A percentile compares a stretch with the other conserved stretches of the same genome.
phyloP scores from a whole-genome alignment of 1,140 invertebrate species.

The Drosophila murphyi region DNA sequence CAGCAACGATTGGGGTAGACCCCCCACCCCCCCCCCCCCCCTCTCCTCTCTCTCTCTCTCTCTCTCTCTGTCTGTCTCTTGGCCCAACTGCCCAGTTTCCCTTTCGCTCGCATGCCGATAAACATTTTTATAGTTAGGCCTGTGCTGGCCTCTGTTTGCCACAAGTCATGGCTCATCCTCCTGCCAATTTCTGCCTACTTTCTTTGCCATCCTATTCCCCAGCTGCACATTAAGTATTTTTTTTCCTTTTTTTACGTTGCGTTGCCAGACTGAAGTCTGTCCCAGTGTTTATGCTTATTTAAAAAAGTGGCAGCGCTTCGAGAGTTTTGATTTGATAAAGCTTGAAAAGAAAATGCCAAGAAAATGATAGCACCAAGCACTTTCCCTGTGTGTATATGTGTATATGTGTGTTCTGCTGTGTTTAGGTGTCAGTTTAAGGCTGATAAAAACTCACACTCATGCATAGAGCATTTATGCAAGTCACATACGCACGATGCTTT shows the following conservation, averaged over 20 bases:
- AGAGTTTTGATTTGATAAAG: slow-evolving; percentile 81
- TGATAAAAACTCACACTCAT: slow-evolving; percentile 61
- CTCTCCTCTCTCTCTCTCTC: background rate
- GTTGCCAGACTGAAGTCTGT: slow-evolving; percentile 25
- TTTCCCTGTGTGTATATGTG: background rate
- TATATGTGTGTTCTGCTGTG: slow-evolving; percentile 1
- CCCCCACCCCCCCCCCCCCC: background rate
- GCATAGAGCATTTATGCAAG: slow-evolving; percentile 68
- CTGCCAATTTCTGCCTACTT: slow-evolving; percentile 20
- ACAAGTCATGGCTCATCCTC: slow-evolving; percentile 76
- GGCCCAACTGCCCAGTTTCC: too few species aligned
- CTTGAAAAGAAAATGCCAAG: slow-evolving; percentile 50
- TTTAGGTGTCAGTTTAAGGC: slow-evolving; percentile 52
- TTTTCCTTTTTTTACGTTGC: background rate
- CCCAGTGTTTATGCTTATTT: slow-evolving; percentile 78
- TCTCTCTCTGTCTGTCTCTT: background rate
- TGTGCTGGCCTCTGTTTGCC: slow-evolving; percentile 38
- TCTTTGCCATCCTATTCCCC: slow-evolving; percentile 56
- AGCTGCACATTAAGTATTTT: slow-evolving; percentile 71
- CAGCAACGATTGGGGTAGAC: background rate
- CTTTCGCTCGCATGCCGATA: slow-evolving; percentile 49
- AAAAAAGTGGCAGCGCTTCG: slow-evolving; percentile 73
- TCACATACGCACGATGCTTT: slow-evolving; percentile 80
- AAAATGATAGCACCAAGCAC: slow-evolving; percentile 49
- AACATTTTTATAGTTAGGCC: slow-evolving; percentile 77